These are phyloP conservation scores for Ceriagrion tenellum DNA, from an alignment of 2,888 invertebrate species.

Conservation along the genomic window DNA sequence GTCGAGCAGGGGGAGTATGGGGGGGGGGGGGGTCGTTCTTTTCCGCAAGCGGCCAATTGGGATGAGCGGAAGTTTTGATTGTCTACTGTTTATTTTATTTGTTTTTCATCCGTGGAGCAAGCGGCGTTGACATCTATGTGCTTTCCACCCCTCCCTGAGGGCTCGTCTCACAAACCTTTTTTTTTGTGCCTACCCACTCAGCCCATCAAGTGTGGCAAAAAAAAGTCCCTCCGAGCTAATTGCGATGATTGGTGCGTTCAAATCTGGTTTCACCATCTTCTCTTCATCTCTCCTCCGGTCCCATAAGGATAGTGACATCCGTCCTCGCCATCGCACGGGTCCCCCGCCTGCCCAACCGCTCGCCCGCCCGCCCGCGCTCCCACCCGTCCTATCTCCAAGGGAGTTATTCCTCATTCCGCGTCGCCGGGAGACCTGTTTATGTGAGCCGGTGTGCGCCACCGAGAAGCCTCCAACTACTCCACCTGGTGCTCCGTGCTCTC, in stretches of 20 bases:
- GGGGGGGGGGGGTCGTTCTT: background rate
- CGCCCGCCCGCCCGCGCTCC: background rate
- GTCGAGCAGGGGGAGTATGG: background rate
- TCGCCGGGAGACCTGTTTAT: background rate
- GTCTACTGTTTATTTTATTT: background rate
- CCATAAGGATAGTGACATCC: background rate
- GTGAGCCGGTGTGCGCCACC: background rate
- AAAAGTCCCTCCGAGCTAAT: background rate
- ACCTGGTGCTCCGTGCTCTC: background rate
- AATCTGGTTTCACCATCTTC: conserved; percentile 24
- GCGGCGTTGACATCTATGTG: background rate
- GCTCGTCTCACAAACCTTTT: background rate
- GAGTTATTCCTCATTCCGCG: background rate
- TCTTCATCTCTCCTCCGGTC: background rate
- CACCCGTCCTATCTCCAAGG: background rate
- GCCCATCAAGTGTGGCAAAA: background rate
- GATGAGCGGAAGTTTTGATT: background rate
- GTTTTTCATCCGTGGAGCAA: background rate
- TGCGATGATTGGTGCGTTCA: conserved; percentile 23
- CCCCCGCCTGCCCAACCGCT: background rate
- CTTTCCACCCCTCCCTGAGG: background rate
- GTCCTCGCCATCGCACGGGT: background rate
- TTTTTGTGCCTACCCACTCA: background rate
- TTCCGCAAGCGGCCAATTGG: background rate
- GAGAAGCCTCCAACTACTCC: background rate